Percentiles rank a stretch among this genome's conserved stretches.
phyloP scores from a whole-genome alignment of 2,113 vertebrate genomes.

The Gulo gulo region DNA sequence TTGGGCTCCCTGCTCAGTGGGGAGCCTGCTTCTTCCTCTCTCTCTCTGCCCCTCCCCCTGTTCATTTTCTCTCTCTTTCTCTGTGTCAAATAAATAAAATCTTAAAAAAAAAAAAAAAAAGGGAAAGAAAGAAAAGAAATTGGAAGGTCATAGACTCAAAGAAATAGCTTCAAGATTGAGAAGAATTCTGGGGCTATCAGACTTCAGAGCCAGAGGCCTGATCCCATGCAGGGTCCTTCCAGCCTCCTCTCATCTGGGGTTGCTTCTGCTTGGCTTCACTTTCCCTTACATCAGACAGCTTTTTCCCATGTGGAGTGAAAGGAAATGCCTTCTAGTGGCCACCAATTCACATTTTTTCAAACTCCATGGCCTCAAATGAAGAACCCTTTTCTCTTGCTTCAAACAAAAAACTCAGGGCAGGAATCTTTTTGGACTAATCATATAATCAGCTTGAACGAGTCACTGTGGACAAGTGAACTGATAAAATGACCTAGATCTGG shows the following conservation, averaged over 20 bases:
- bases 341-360: neutral
- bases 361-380: neutral
- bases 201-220: neutral
- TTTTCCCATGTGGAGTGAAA: neutral
- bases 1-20: neutral
- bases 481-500: neutral
- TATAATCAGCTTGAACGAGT: neutral
- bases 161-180: neutral
- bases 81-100: no score
- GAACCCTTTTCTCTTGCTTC: neutral
- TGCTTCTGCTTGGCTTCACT: neutral
- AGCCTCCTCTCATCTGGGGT: neutral
- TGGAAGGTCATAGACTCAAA: neutral
- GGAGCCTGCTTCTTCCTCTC: neutral
- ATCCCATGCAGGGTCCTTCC: fast-evolving
- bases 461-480: neutral
- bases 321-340: neutral
- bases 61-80: no score
- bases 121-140: neutral
- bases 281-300: neutral
- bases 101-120: no score
- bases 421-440: neutral
- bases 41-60: no score
- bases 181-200: neutral
- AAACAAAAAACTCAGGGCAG: neutral